Percentiles rank a stretch among this genome's conserved stretches.
Conservation (phyloP, 2,113 vertebrate species). For the Chinchilla lanigera region DNA sequence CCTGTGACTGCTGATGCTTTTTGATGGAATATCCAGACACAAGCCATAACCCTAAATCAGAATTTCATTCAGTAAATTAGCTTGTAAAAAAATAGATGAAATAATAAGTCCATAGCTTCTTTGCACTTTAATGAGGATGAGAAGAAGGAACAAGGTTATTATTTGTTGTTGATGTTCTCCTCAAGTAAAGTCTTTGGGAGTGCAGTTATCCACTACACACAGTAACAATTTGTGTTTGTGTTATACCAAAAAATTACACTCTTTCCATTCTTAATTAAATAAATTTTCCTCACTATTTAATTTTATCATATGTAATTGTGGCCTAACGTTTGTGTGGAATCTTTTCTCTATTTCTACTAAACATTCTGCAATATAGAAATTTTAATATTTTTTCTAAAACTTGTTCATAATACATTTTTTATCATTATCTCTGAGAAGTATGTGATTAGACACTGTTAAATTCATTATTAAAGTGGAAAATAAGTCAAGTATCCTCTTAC, state of each 20-base stretch:
- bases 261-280: background rate
- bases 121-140: background rate
- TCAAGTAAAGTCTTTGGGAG: background rate
- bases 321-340: background rate
- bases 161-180: background rate
- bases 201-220: background rate
- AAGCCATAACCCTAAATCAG: background rate
- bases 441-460: background rate
- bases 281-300: background rate
- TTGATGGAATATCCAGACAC: background rate
- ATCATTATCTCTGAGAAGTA: background rate
- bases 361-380: background rate
- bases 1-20: background rate
- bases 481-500: background rate
- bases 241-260: background rate
- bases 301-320: background rate
- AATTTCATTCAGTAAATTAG: background rate
- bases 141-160: background rate
- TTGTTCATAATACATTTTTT: background rate
- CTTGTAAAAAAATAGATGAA: background rate
- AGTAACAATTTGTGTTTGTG: background rate
- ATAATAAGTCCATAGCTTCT: background rate
- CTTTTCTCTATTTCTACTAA: background rate
- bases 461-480: background rate
- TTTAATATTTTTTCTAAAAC: background rate